phyloP scores from a whole-genome alignment of 2,888 invertebrate species.

The Drosophila rellima region DNA sequence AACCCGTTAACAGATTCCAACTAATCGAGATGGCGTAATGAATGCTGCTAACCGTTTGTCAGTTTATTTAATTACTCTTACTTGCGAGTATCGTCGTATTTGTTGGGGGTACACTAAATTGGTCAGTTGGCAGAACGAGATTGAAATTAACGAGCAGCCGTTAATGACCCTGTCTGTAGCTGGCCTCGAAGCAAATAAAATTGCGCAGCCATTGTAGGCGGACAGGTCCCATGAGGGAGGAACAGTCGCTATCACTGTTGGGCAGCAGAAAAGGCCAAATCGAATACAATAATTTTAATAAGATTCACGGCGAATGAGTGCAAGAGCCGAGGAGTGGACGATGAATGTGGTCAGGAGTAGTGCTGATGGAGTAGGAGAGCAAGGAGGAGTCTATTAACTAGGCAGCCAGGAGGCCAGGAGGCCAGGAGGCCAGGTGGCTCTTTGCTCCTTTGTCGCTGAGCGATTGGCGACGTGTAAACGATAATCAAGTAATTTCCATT shows the following conservation, averaged over 20 bases:
- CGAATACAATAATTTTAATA: constrained; percentile 65
- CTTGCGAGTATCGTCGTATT: constrained; percentile 27
- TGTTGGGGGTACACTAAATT: constrained; percentile 30
- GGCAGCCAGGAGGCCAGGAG: constrained; percentile 18
- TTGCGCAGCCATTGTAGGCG: constrained; percentile 27
- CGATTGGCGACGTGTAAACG: constrained; percentile 81
- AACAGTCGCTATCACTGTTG: constrained; percentile 9
- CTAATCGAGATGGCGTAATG: constrained; percentile 42
- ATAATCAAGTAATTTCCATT: constrained; percentile 81
- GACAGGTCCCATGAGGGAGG: constrained; percentile 3
- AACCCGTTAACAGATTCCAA: constrained; percentile 51
- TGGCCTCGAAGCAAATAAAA: constrained; percentile 51
- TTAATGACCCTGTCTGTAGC: constrained; percentile 62
- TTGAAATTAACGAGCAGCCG: constrained; percentile 74
- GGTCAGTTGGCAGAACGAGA: constrained; percentile 46
- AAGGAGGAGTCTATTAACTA: constrained; percentile 54
- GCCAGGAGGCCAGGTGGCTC: constrained; percentile 3
- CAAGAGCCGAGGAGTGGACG: constrained; percentile 1
- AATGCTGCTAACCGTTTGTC: constrained; percentile 46
- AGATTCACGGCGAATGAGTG: constrained; percentile 37
- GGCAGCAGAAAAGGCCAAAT: constrained; percentile 23
- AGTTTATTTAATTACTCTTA: constrained; percentile 63
- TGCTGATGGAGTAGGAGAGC: background rate
- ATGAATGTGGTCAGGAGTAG: constrained; percentile 29
- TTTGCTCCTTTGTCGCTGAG: constrained; percentile 44